Percentiles rank a stretch among this genome's conserved stretches.
Evolutionary conservation across 1,140 invertebrate species (phyloP).

Genomic region (Lamellibrachia luymesi): DNA sequence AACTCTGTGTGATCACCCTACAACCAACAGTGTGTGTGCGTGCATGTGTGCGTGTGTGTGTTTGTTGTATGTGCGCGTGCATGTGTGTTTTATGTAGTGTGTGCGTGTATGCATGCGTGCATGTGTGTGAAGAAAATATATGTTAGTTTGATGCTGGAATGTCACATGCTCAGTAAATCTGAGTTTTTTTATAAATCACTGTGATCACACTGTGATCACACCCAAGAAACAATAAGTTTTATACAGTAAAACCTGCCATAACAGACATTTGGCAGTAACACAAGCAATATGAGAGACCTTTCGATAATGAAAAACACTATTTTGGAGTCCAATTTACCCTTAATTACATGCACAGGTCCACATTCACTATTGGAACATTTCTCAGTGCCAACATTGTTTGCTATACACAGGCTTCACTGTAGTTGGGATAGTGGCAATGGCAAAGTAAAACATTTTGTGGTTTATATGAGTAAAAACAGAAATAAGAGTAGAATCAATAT

Average conservation of each 20-base stretch:
- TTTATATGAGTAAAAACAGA: too few relatives aligned
- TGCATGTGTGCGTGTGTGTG: conserved; percentile 8
- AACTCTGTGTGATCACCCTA: neutral
- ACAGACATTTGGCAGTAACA: neutral
- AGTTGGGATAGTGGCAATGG: neutral
- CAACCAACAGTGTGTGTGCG: neutral
- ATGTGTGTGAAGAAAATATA: neutral
- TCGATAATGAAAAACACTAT: neutral
- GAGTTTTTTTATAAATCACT: neutral
- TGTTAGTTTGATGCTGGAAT: neutral
- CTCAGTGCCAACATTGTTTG: neutral
- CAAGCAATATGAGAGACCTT: neutral
- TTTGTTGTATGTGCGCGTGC: neutral
- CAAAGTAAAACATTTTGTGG: too few relatives aligned
- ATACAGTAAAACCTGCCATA: neutral
- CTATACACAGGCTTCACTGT: neutral
- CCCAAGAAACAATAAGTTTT: neutral
- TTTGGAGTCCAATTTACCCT: neutral
- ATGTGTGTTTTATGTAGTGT: too few relatives aligned
- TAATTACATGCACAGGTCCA: neutral
- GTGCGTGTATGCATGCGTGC: neutral
- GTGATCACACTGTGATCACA: neutral
- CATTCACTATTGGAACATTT: neutral
- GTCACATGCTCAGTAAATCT: neutral
- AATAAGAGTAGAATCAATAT: too few relatives aligned